These are phyloP conservation scores for Drosophila nasuta DNA, from an alignment of 1,140 invertebrate genomes.

Conservation along the genomic window DNA sequence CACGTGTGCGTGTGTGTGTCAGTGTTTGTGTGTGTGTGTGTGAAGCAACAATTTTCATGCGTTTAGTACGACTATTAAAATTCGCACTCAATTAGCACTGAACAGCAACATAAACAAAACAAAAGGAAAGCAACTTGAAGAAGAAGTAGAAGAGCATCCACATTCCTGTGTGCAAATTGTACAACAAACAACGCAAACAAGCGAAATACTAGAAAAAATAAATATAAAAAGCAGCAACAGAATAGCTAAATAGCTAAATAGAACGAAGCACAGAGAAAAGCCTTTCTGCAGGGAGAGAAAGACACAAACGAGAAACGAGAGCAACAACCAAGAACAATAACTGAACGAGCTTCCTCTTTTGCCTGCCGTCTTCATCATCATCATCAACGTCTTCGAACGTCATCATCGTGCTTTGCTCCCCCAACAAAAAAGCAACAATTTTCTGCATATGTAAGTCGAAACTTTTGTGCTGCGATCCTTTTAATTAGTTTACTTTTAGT, in stretches of 20 bases:
- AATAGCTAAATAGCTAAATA: conserved; percentile 7
- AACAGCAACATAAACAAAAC: conserved; percentile 59
- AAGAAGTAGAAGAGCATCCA: conserved; percentile 47
- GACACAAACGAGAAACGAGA: neutral
- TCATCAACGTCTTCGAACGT: neutral
- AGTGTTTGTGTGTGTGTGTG: conserved; percentile 9
- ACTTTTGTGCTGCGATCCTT: conserved; percentile 62
- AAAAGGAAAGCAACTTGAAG: conserved; percentile 19
- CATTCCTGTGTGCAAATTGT: conserved; percentile 57
- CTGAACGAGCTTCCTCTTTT: neutral
- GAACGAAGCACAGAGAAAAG: conserved; percentile 18
- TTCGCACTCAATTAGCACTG: conserved; percentile 71
- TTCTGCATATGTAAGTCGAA: conserved; percentile 77
- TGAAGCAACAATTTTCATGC: conserved; percentile 24
- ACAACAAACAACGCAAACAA: conserved; percentile 52
- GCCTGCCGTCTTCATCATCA: neutral
- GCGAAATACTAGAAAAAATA: conserved; percentile 46
- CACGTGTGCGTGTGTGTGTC: conserved; percentile 27
- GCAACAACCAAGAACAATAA: conserved; percentile 28
- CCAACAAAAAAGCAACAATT: conserved; percentile 49
- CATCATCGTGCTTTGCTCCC: no score
- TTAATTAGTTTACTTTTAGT: conserved; percentile 74
- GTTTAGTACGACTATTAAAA: conserved; percentile 54
- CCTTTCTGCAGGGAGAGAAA: conserved; percentile 14
- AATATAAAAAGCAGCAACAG: conserved; percentile 1